These are phyloP conservation scores for Melanerpes formicivorus DNA, from an alignment of 2,113 vertebrate species.

Conservation along the genomic window DNA sequence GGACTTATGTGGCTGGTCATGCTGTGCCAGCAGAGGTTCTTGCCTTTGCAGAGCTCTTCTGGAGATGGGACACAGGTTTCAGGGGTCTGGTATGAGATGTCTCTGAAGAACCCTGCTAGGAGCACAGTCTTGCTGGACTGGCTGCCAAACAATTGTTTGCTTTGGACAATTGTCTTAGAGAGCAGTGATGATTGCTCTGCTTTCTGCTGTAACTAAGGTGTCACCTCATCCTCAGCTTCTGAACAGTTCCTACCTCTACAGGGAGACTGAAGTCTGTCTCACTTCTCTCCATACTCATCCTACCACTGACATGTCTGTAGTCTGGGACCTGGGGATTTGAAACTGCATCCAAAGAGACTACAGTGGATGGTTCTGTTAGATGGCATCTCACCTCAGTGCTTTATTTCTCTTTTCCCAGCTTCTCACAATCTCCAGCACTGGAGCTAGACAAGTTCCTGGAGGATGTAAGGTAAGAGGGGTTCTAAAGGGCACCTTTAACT, in stretches of 20 bases:
- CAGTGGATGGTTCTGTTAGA: neutral
- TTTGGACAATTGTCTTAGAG: neutral
- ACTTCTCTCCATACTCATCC: neutral
- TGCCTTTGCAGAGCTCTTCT: neutral
- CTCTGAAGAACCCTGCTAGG: neutral
- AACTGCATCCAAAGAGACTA: neutral
- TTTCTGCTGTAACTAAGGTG: neutral
- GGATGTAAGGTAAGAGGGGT: conserved; percentile 87
- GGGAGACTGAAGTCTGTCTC: neutral
- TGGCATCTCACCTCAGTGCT: neutral
- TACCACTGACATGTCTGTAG: neutral
- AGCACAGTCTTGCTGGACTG: neutral
- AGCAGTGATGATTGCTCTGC: neutral
- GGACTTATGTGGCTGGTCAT: neutral
- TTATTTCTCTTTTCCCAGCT: conserved; percentile 69
- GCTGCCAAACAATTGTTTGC: neutral
- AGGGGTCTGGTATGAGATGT: neutral
- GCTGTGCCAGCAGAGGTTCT: neutral
- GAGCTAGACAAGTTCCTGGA: conserved; percentile 98
- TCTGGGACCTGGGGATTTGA: neutral
- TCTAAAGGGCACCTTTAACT: neutral
- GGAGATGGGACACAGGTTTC: neutral
- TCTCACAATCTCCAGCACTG: conserved; percentile 95
- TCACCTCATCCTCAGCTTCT: neutral
- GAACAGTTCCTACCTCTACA: neutral